Base-by-base conservation (phyloP, 1,140 invertebrate species). In the Archivesica marissinica region DNA sequence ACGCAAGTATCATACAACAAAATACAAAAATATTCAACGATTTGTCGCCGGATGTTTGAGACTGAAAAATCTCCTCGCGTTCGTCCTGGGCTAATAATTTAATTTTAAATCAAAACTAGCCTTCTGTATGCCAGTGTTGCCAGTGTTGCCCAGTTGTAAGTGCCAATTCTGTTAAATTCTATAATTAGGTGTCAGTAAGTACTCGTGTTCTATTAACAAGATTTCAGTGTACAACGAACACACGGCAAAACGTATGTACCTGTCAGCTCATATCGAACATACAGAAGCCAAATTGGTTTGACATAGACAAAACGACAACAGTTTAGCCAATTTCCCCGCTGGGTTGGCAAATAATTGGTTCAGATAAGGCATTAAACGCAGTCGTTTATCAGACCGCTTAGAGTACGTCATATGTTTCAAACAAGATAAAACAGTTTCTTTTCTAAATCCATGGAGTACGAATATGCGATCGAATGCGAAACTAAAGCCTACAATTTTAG, bases 111-210 rank as follows among this genome's bases (percentile, higher is more conserved):
- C 25, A 44, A 44, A 61, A 78, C 11, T 59, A 77, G 56, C 75
- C 13, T 77, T 41, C 28, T 54, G 20, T 17, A 30, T 75, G 25
- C 4, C 20, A 7, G 2, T 35, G 17, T 54, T 50, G 44, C 33
- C 72, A n/a, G n/a, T n/a, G n/a, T n/a, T n/a, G n/a, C n/a, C n/a
- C n/a, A n/a, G 44, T 15, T 52, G 44, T 35, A 75, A 75, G 44
- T 75, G 66, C 66, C 66, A 70, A 70, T 70, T 70, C 47, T 38
- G 41, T 44, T 23, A 28, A 13, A 7, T 41, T 1, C 13, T 38
- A 20, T 76, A 76, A 76, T 76, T 76, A 76, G 74, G 74, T 38
- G 30, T n/a, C 74, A 59, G 20, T 33, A 39, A 76, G 74, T 76
- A 41, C 74, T 56, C 39, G 3, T 35, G 28, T 0, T 33, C 33